These are phyloP conservation scores for Platyrinchus mystaceus DNA, from an alignment of 2,797 vertebrate genomes.

Conservation along the genomic window DNA sequence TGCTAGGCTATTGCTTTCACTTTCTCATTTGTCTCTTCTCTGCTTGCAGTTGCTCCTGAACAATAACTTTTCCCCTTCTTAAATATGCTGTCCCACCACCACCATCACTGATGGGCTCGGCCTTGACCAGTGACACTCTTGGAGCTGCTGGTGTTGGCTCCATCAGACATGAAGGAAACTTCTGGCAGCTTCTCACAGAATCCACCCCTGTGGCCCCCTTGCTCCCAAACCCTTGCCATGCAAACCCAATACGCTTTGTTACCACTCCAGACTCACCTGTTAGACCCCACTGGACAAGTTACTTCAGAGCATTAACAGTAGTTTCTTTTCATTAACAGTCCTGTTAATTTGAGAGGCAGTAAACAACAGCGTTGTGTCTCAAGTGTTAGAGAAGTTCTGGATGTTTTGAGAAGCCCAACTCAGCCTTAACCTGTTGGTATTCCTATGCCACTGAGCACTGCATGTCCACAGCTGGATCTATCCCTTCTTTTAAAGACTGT, in stretches of 20 bases:
- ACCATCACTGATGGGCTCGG: accelerated
- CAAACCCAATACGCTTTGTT: background rate
- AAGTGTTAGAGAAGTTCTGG: background rate
- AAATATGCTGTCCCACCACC: background rate
- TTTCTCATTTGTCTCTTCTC: background rate
- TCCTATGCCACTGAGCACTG: background rate
- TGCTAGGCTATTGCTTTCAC: background rate
- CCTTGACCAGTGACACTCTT: background rate
- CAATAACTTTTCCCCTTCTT: background rate
- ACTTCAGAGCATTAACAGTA: constrained; percentile 34
- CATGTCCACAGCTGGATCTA: background rate
- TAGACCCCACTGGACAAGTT: constrained; percentile 30
- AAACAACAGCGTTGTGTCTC: background rate
- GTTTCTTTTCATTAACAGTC: constrained; percentile 42
- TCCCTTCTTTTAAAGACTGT: background rate
- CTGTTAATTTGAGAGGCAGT: constrained; percentile 24
- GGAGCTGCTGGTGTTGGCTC: background rate
- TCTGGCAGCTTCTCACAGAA: background rate
- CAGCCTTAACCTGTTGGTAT: background rate
- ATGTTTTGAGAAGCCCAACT: background rate
- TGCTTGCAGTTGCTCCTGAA: background rate
- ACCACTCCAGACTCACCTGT: constrained; percentile 40
- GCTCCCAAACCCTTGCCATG: background rate
- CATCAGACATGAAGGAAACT: too few species aligned
- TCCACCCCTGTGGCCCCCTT: too few species aligned